phyloP scores from a whole-genome alignment of 2,797 vertebrate genomes.

The Neoniphon sammara region DNA sequence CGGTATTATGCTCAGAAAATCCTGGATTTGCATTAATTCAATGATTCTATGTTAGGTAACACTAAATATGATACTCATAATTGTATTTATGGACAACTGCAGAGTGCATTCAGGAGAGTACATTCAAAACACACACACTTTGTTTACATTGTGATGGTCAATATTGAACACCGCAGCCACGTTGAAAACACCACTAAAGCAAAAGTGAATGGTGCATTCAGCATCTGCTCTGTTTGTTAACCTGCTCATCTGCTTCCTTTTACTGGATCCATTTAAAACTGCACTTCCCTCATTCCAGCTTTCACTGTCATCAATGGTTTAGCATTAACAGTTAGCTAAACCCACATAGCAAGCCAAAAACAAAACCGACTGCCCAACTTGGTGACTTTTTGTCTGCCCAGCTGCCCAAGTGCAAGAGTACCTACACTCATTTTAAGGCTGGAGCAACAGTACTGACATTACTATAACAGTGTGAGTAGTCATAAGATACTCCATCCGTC shows the following conservation, averaged over 20 bases:
- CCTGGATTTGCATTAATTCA: neutral
- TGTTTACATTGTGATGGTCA: constrained; percentile 15
- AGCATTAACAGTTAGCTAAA: neutral
- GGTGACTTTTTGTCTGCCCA: no score
- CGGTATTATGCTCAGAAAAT: neutral
- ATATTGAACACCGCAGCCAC: neutral
- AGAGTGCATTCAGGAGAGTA: neutral
- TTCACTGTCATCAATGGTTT: neutral
- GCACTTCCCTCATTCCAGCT: neutral
- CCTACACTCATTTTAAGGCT: neutral
- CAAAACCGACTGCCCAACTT: neutral
- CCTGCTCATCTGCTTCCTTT: no score
- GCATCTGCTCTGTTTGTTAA: neutral
- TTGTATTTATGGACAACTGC: neutral
- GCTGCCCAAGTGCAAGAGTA: neutral
- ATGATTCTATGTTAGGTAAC: neutral
- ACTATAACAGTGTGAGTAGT: constrained; percentile 21
- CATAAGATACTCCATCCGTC: constrained; percentile 55
- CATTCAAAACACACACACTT: neutral
- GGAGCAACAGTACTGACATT: neutral
- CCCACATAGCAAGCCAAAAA: neutral
- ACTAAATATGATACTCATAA: neutral
- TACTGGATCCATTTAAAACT: neutral
- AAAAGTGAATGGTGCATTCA: neutral
- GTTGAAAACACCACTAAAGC: neutral